Percentiles rank a stretch among this genome's conserved stretches.
Evolutionary conservation across 2,888 invertebrate genomes (phyloP).

Genomic region (Ichneumoninae sp.): DNA sequence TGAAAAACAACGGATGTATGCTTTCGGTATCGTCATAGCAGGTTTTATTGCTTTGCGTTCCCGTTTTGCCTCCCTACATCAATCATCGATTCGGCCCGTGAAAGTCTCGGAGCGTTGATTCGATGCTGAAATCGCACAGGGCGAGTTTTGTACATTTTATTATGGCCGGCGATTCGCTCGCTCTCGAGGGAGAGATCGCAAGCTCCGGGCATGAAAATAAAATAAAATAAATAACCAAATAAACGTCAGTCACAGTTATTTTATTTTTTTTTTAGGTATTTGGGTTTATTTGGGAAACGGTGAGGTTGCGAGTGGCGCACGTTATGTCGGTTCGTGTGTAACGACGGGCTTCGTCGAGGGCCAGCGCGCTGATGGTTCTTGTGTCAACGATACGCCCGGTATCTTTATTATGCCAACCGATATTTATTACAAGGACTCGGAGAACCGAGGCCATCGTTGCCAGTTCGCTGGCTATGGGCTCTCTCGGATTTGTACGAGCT

Average conservation of each 20-base stretch:
- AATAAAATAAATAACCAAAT: background rate
- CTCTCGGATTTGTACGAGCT: slow-evolving; percentile 2
- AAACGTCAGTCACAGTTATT: background rate
- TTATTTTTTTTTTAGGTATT: background rate
- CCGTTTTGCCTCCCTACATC: background rate
- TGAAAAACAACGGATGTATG: too few species aligned
- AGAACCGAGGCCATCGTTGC: slow-evolving; percentile 53
- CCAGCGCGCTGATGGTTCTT: slow-evolving; percentile 19
- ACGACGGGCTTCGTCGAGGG: background rate
- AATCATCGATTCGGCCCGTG: slow-evolving; percentile 41
- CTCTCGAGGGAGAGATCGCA: background rate
- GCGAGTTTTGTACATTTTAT: slow-evolving; percentile 2
- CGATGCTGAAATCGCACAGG: slow-evolving; percentile 24
- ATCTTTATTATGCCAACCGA: slow-evolving; percentile 58
- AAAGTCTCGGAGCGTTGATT: slow-evolving; percentile 39
- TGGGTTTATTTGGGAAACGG: background rate
- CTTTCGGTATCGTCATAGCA: too few species aligned
- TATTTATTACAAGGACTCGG: slow-evolving; percentile 66
- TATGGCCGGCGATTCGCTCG: background rate
- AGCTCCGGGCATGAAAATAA: background rate
- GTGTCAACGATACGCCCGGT: slow-evolving; percentile 37
- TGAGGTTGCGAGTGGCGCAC: background rate
- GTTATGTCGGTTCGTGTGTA: background rate
- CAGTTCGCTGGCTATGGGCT: slow-evolving; percentile 3
- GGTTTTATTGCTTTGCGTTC: too few species aligned